These are phyloP conservation scores for Gymnopithys bicolor DNA, from an alignment of 2,797 vertebrate species.

Conservation along the genomic window DNA sequence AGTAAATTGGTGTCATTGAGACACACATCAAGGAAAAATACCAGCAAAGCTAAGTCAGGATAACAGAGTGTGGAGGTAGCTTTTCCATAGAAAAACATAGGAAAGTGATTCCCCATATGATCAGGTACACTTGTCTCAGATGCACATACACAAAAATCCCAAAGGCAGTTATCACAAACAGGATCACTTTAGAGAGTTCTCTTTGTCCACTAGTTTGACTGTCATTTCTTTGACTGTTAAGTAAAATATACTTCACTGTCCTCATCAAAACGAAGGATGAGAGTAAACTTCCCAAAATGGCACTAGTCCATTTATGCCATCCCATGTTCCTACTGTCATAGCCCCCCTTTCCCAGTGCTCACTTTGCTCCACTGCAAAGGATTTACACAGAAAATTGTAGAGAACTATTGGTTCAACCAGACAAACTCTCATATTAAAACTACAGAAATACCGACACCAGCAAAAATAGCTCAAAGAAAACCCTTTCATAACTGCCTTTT, in stretches of 20 bases:
- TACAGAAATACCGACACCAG: not conserved
- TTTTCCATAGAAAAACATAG: not conserved
- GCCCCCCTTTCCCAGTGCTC: not conserved
- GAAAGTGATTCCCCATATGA: not conserved
- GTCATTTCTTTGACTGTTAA: not conserved
- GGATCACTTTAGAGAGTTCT: not conserved
- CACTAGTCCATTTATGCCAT: not conserved
- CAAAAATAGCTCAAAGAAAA: not conserved
- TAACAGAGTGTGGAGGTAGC: not conserved
- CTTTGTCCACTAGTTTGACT: not conserved
- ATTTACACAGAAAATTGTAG: not conserved
- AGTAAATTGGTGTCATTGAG: not conserved
- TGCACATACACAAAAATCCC: not conserved
- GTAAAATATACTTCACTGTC: not conserved
- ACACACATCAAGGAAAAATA: not conserved
- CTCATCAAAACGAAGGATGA: not conserved
- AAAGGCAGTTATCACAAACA: not conserved
- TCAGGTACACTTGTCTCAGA: not conserved
- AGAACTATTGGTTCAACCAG: not conserved
- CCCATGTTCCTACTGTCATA: not conserved
- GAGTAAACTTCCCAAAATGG: not conserved
- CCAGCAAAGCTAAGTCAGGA: not conserved
- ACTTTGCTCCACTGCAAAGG: not conserved
- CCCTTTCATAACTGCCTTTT: not conserved
- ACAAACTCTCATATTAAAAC: not conserved